phyloP scores from a whole-genome alignment of 2,113 vertebrate species.

The Lycaon pictus region DNA sequence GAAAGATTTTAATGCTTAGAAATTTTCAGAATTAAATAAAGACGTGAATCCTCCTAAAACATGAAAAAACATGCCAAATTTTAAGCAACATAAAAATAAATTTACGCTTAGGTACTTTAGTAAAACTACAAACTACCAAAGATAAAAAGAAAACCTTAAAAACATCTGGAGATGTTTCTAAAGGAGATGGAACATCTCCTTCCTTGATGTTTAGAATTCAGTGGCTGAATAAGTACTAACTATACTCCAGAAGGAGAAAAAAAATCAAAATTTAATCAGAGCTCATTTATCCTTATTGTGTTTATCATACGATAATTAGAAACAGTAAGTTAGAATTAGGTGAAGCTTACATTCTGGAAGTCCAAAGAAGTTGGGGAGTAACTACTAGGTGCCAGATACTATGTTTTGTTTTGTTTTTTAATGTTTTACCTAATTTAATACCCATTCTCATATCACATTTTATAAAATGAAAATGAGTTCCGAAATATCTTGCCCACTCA shows the following conservation, averaged over 20 bases:
- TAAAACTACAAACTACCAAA: not conserved
- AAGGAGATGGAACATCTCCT: not conserved
- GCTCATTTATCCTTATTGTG: not conserved
- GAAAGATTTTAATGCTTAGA: not conserved
- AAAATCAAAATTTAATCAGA: not conserved
- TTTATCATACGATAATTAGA: constrained; percentile 34
- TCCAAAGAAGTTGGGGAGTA: not conserved
- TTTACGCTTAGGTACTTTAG: not conserved
- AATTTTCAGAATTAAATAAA: not conserved
- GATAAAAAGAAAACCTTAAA: not conserved
- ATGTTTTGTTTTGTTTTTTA: not conserved
- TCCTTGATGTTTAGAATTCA: not conserved
- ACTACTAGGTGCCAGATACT: not conserved
- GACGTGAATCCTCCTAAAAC: not conserved
- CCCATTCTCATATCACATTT: not conserved
- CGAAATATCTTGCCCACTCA: not conserved
- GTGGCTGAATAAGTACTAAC: not conserved
- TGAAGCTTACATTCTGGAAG: not conserved
- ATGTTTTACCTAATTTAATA: not conserved
- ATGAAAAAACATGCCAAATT: not conserved
- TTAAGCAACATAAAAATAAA: not conserved
- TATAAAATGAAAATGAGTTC: constrained; percentile 10
- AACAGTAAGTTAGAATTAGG: not conserved
- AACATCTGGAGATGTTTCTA: not conserved
- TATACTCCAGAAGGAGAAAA: not conserved